Percentiles rank a stretch among this genome's conserved stretches.
These are phyloP conservation scores for Pseudococcus jackbeardsleyi DNA, from an alignment of 2,888 invertebrate species.

Conservation along the genomic window DNA sequence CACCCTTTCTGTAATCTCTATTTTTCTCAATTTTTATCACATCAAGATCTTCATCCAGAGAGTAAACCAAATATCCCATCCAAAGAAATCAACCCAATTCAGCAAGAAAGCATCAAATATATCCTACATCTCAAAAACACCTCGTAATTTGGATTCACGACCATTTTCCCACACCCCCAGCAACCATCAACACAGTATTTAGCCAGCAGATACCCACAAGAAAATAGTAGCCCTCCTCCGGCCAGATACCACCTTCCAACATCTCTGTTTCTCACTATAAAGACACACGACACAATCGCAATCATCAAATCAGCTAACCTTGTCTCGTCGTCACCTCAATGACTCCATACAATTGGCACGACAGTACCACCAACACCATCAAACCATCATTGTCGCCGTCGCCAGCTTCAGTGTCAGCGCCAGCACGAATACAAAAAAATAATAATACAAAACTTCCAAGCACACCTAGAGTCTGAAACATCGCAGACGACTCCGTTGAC, in stretches of 20 bases:
- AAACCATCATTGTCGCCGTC: background rate
- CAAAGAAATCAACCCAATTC: no score
- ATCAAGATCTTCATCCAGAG: no score
- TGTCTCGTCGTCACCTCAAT: slow-evolving; percentile 18
- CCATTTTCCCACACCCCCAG: no score
- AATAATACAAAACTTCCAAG: background rate
- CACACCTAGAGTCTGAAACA: background rate
- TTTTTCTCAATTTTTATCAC: no score
- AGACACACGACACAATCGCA: background rate
- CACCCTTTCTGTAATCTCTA: no score
- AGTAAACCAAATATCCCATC: no score
- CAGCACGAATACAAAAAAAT: background rate
- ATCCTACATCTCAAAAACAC: no score
- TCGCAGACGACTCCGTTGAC: background rate
- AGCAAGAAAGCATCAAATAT: no score
- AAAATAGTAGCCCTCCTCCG: no score
- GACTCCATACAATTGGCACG: slow-evolving; percentile 14
- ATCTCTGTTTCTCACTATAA: background rate
- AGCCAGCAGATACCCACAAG: no score
- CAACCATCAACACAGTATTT: no score
- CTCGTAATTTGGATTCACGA: no score
- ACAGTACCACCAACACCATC: background rate
- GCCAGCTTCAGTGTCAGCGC: background rate
- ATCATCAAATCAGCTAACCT: background rate
- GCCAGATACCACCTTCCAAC: background rate